These are phyloP conservation scores for Bradypus variegatus DNA, from an alignment of 2,797 vertebrate genomes.

Conservation along the genomic window DNA sequence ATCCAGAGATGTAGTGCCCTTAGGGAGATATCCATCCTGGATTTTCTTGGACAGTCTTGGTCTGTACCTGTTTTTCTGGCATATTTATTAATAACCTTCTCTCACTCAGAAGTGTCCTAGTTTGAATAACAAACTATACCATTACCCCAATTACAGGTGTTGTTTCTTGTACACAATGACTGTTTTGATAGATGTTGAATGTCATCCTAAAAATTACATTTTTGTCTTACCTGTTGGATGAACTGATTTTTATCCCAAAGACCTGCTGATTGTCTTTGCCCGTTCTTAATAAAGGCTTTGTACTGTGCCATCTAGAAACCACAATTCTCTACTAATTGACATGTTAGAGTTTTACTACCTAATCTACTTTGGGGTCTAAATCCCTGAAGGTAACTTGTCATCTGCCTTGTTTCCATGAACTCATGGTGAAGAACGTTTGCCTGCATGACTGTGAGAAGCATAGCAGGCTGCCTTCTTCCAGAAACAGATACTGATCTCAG, in stretches of 20 bases:
- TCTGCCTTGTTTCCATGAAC: background rate
- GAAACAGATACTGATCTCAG: background rate
- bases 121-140: background rate
- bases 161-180: background rate
- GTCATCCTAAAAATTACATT: background rate
- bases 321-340: background rate
- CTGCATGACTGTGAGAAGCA: background rate
- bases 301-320: background rate
- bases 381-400: background rate
- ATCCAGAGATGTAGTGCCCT: background rate
- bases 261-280: background rate
- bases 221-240: background rate
- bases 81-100: background rate
- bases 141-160: background rate
- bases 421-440: background rate
- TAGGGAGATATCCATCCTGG: background rate
- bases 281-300: background rate
- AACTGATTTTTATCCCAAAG: background rate
- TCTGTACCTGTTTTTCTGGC: background rate
- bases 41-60: background rate
- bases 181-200: conserved; percentile 17
- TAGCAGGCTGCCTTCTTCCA: background rate
- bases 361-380: background rate
- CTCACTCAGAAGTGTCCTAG: background rate
- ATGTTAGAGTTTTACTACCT: background rate